These are phyloP conservation scores for Physeter macrocephalus DNA, from an alignment of 2,113 vertebrate species.

Conservation along the genomic window DNA sequence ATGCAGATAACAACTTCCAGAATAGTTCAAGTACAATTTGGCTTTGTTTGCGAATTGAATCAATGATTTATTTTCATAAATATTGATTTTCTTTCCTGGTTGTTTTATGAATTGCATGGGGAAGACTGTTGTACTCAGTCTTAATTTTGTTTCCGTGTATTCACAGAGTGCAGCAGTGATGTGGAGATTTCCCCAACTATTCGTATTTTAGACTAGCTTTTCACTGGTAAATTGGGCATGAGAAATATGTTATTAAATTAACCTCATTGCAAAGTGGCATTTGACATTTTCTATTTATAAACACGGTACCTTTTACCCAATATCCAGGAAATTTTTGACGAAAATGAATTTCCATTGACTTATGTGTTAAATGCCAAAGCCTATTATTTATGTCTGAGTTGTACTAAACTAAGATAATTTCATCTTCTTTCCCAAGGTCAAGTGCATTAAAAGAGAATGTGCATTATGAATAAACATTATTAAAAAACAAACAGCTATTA, in stretches of 20 bases:
- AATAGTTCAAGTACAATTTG: conserved; percentile 9
- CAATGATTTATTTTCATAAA: conserved; percentile 47
- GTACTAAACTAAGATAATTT: conserved; percentile 28
- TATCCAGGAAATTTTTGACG: conserved; percentile 1
- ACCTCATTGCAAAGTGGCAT: conserved; percentile 17
- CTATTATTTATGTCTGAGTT: conserved; percentile 30
- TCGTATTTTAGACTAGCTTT: conserved; percentile 42
- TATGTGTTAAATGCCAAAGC: conserved; percentile 34
- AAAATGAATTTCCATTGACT: conserved; percentile 46
- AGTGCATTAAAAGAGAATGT: conserved; percentile 13
- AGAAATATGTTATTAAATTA: conserved; percentile 41
- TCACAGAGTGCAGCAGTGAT: background rate
- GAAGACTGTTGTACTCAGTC: background rate
- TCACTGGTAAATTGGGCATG: conserved; percentile 26
- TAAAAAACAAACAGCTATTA: conserved; percentile 23
- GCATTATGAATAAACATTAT: conserved; percentile 16
- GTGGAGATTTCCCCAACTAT: conserved; percentile 19
- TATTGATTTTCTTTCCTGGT: conserved; percentile 48
- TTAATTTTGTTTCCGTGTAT: conserved; percentile 33
- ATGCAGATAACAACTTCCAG: background rate
- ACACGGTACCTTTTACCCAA: conserved; percentile 15
- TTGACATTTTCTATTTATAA: conserved; percentile 59
- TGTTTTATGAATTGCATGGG: conserved; percentile 36
- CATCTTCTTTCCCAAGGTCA: conserved; percentile 29
- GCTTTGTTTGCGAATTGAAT: conserved; percentile 49